Evolutionary conservation across 1,140 invertebrate genomes (phyloP), one percentile per base, ranked within the genome.

Genomic region (Calosoma granatense): DNA sequence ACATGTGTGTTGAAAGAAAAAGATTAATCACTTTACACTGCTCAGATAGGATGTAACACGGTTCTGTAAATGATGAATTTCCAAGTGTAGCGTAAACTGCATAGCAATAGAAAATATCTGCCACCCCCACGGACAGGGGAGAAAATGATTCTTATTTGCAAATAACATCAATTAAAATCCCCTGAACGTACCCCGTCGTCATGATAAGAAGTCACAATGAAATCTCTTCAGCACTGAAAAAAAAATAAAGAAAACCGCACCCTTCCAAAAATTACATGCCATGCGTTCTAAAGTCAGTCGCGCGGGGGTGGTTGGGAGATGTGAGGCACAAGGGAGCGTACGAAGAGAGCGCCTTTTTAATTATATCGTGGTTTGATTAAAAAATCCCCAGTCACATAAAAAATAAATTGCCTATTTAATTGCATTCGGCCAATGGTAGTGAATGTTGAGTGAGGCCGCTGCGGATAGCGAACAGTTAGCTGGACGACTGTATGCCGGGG

Each of bases 401-500:
- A 69, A 68, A 69, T 69, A 71, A 70, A 70, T 71, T 71, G 68
- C 69, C 69, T 69, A 67, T 69, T 71, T 71, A 67, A 68, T 67
- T 67, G 67, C 56, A 51, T 21, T 23, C 4, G 41, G 3, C 17
- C 30, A n/a, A 56, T 20, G 9, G 22, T 12, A 9, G 9, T n/a
- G 20, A 26, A n/a, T 30, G 20, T 54, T 53, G 41, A 59, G 54
- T 1, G 23, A 15, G 54, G 41, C 2, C 19, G 6, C 36, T 9
- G 11, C 53, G 20, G 41, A 60, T 36, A 56, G 36, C 55, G 41
- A 64, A 58, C 51, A 61, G 57, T 56, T 43, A 64, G 56, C 57
- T 61, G 67, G 63, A 56, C 66, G 60, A 59, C 62, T 67, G 58
- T 58, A 62, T 59, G 4, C 26, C 4, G 6, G 41, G 61, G 59